Percentiles rank a stretch among this genome's conserved stretches.
These are phyloP conservation scores for Drosophila pallidifrons DNA, from an alignment of 1,140 invertebrate species.

Conservation along the genomic window DNA sequence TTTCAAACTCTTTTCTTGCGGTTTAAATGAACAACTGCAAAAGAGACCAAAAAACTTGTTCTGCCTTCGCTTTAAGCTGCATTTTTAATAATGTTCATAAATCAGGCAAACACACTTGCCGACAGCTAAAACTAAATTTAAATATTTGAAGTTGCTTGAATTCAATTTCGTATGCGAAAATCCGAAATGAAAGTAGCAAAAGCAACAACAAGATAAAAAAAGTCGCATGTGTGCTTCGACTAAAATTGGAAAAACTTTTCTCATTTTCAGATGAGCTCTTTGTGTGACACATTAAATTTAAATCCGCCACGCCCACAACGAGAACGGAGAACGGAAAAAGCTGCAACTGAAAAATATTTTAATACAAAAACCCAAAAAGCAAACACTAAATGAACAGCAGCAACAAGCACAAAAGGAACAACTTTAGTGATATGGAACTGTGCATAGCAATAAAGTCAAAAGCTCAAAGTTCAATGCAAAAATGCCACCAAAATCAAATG, in stretches of 20 bases:
- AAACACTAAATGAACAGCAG: conserved; percentile 9
- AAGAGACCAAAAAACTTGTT: conserved; percentile 24
- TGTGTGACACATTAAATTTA: conserved; percentile 56
- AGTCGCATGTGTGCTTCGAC: conserved; percentile 15
- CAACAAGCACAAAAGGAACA: conserved; percentile 30
- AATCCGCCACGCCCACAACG: conserved; percentile 66
- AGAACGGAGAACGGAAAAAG: conserved; percentile 41
- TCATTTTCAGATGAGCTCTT: conserved; percentile 70
- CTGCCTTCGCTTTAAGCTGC: conserved; percentile 8
- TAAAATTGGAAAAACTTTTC: conserved; percentile 59
- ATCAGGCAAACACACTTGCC: conserved; percentile 7
- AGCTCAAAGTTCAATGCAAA: conserved; percentile 71
- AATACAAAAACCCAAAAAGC: conserved; percentile 10
- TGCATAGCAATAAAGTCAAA: conserved; percentile 78
- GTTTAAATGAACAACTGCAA: conserved; percentile 2
- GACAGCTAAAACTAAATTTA: background rate
- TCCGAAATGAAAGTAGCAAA: background rate
- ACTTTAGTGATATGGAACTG: conserved; percentile 77
- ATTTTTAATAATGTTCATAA: conserved; percentile 35
- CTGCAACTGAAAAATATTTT: conserved; percentile 27
- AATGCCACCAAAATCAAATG: conserved; percentile 80
- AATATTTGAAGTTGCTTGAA: background rate
- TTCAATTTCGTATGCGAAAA: conserved; percentile 9
- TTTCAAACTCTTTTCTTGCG: conserved; percentile 6
- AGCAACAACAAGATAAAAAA: conserved; percentile 20